These are phyloP conservation scores for Actenoides hombroni DNA, from an alignment of 2,113 vertebrate genomes.

Conservation along the genomic window DNA sequence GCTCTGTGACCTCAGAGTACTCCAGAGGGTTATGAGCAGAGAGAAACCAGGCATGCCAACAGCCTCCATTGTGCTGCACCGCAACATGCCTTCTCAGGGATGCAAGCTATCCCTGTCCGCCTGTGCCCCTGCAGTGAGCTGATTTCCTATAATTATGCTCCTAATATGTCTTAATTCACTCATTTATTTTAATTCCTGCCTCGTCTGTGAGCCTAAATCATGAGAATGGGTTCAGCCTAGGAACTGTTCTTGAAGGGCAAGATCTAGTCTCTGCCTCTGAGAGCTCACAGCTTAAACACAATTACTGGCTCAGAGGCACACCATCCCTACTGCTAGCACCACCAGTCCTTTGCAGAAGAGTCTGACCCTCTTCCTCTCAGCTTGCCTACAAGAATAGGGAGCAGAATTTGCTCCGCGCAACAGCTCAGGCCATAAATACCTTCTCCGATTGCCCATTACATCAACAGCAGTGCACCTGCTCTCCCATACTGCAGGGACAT, in stretches of 20 bases:
- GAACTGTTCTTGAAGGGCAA: not conserved
- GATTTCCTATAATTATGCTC: not conserved
- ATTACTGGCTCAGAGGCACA: not conserved
- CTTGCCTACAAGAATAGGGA: not conserved
- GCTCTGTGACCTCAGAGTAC: not conserved
- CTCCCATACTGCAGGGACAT: not conserved
- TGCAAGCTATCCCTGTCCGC: not conserved
- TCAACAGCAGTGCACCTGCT: constrained; percentile 50
- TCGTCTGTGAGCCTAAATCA: fast-evolving
- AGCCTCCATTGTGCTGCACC: not conserved
- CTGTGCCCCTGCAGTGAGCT: not conserved
- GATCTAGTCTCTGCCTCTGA: not conserved
- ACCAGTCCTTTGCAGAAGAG: not conserved
- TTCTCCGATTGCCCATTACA: not conserved
- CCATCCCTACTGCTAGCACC: not conserved
- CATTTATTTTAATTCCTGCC: not conserved
- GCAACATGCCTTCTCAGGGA: not conserved
- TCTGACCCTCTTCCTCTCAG: not conserved
- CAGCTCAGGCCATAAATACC: constrained; percentile 17
- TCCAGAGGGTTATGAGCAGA: not conserved
- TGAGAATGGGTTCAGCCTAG: not conserved
- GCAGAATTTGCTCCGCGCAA: not conserved
- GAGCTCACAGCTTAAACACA: not conserved
- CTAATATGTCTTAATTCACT: not conserved
- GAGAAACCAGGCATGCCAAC: not conserved